Evolutionary conservation across 2,888 invertebrate genomes (phyloP).

Genomic region (Drosophila mulleri): DNA sequence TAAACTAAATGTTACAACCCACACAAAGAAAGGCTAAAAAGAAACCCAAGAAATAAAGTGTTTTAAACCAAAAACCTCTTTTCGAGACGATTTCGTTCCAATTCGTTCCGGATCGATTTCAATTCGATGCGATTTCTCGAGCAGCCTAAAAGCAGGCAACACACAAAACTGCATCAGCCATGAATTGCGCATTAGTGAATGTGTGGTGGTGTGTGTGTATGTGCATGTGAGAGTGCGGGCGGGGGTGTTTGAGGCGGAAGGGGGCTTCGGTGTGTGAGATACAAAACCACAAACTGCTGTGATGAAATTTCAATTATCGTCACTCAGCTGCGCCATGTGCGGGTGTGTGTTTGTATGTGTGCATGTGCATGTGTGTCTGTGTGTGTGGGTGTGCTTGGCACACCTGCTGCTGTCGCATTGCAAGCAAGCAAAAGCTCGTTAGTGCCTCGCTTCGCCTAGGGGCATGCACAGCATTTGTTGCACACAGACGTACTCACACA

Average conservation of each 20-base stretch:
- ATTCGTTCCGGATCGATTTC: slow-evolving; percentile 34
- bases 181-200: slow-evolving; percentile 73
- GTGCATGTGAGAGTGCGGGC: not conserved
- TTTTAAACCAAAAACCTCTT: slow-evolving; percentile 76
- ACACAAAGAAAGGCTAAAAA: slow-evolving; percentile 65
- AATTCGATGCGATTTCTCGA: slow-evolving; percentile 33
- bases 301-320: slow-evolving; percentile 81
- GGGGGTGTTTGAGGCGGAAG: not conserved
- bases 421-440: slow-evolving; percentile 76
- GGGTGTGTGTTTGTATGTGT: slow-evolving; percentile 19
- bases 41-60: slow-evolving; percentile 82
- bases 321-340: slow-evolving; percentile 74
- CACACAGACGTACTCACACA: slow-evolving; percentile 53
- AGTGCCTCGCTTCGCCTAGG: slow-evolving; percentile 45
- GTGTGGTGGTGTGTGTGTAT: not conserved
- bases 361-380: slow-evolving; percentile 12
- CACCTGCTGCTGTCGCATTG: slow-evolving; percentile 80
- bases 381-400: slow-evolving; percentile 51
- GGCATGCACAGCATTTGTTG: slow-evolving; percentile 78
- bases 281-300: slow-evolving; percentile 81
- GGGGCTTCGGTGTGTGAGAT: slow-evolving; percentile 41
- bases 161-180: slow-evolving; percentile 43
- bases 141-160: slow-evolving; percentile 63
- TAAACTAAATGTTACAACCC: slow-evolving; percentile 64
- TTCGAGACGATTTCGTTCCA: slow-evolving; percentile 13